phyloP scores from a whole-genome alignment of 1,140 invertebrate genomes.

The Homarus americanus region DNA sequence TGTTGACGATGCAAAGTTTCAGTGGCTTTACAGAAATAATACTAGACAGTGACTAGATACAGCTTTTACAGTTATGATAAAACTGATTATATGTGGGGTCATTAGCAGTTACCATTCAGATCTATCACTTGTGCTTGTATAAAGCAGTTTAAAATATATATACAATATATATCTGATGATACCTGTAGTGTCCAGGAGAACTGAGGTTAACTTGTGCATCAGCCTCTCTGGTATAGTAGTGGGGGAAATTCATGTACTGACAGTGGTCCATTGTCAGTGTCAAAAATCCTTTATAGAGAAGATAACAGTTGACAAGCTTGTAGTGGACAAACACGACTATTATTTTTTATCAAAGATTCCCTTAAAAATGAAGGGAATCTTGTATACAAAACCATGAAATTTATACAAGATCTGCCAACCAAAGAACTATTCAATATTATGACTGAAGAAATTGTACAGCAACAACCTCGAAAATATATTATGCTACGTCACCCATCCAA shows the following conservation, averaged over 20 bases:
- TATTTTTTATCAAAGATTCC: background rate
- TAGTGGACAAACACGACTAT: background rate
- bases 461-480: background rate
- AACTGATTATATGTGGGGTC: background rate
- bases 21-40: constrained; percentile 8
- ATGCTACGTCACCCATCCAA: background rate
- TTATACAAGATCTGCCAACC: background rate
- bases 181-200: background rate
- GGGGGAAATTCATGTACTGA: background rate
- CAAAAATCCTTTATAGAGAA: background rate
- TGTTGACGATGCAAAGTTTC: background rate
- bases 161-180: background rate
- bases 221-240: background rate
- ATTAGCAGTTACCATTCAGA: constrained; percentile 14
- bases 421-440: background rate
- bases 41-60: constrained; percentile 5
- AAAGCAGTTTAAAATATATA: constrained; percentile 4
- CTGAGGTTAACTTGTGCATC: background rate
- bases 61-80: background rate
- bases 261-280: background rate
- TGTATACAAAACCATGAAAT: background rate
- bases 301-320: background rate
- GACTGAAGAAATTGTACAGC: background rate
- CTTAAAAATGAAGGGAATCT: background rate
- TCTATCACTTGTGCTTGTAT: constrained; percentile 10